Evolutionary conservation across 2,888 invertebrate genomes (phyloP), one percentile per base, ranked within the genome.

Genomic region (Nomada goodeniana): DNA sequence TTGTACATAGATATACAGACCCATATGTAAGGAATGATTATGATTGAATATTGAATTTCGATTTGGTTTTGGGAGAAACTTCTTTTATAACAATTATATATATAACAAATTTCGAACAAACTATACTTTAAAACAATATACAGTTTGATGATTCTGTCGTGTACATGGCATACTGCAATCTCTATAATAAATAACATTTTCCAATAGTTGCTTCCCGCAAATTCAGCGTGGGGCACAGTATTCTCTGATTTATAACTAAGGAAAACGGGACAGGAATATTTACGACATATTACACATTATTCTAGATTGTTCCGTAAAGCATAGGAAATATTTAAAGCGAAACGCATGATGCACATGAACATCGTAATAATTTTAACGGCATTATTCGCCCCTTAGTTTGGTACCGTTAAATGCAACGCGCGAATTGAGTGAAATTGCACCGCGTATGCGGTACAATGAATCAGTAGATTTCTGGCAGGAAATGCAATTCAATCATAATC

Each of bases 341-440:
- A n/a, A 29, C 15, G 29, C 18, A 29, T 15, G n/a, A 36, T 42
- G 42, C 18, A 18, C 1, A 55, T 18, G 11, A 15, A 29, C 5
- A 70, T 60, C 20, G 20, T 20, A 69, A 42, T 13, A 18, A 71
- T 63, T 50, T 63, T 47, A 75, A 44, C 60, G 52, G 69, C 20
- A 64, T 36, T 2, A 4, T 42, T 59, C 13, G 50, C 1, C 36
- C 26, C 29, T n/a, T 53, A n/a, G 53, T 68, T 44, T 47, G 29
- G 26, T 59, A 72, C 64, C 72, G 72, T 76, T 76, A 76, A 26
- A 76, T 26, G n/a, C 42, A n/a, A 72, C 50, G 64, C 50, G n/a
- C 13, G 4, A n/a, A 42, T 47, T 20, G 26, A 59, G 11, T 36
- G 36, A 42, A 72, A 76, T 76, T 76, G 18, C 64, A 76, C 36